Base-by-base conservation (phyloP, 1,140 invertebrate genomes). In the Pseudomyrmex pallidus region DNA sequence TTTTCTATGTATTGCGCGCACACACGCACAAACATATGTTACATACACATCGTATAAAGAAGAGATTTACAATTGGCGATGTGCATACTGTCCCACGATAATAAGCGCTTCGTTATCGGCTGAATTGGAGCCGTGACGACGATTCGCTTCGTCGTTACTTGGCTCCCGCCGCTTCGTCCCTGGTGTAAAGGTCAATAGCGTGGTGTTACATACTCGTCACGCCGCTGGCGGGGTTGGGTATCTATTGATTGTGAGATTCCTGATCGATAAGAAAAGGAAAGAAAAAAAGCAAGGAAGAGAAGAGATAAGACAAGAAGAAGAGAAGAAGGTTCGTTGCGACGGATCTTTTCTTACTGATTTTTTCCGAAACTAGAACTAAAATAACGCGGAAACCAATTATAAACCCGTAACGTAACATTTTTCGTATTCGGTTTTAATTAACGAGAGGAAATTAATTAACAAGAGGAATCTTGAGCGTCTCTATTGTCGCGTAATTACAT, bases 81-180 rank as follows among this genome's bases (percentile, higher is more conserved):
- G 82, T 54, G 67, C 83, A 72, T 85, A 84, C 84, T 76, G 85
- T 91, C 90, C 85, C 90, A 91, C 90, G 88, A 91, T 91, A 90
- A 91, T 91, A 88, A 89, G 80, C 20, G 73, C 78, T 85, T 88
- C 86, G 87, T 88, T 90, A 90, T 90, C 90, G 90, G 82, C 73
- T 90, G 85, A 91, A 91, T 91, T 90, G 89, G 74, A 73, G 72
- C 59, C 82, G 64, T 85, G 82, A 77, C 76, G 82, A 73, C 86
- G 74, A 85, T 87, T 87, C 77, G 76, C 52, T 66, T 70, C 66
- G 61, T 63, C 61, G 82, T 73, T 72, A 74, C 62, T 76, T 74
- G 15, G 59, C 22, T 44, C 61, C 62, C 61, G 57, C 62, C 61
- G 57, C 22, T 78, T 83, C 74, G 63, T 61, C 82, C 62, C 73